These are phyloP conservation scores for Prunella strophiata DNA, from an alignment of 2,797 vertebrate genomes.

Conservation along the genomic window DNA sequence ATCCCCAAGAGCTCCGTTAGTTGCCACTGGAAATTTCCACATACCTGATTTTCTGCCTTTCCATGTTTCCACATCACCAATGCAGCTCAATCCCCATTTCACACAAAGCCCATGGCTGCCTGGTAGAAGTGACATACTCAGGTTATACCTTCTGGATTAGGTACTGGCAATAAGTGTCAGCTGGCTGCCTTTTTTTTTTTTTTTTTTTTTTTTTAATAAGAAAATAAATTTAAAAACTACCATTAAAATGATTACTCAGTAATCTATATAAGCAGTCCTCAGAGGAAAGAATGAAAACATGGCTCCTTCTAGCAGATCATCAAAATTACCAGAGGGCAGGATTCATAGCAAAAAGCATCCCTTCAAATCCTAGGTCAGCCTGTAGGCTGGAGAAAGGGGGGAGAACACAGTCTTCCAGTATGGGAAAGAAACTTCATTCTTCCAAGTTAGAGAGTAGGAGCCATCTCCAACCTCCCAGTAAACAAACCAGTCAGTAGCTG, in stretches of 20 bases:
- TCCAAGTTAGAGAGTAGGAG: not conserved
- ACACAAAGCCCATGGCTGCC: not conserved
- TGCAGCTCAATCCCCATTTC: not conserved
- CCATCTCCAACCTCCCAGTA: not conserved
- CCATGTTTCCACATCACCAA: not conserved
- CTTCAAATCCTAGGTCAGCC: not conserved
- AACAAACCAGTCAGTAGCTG: not conserved
- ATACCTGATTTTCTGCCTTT: not conserved
- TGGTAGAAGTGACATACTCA: not conserved
- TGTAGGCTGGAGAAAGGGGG: not conserved
- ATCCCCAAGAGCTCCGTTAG: not conserved
- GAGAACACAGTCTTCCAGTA: not conserved
- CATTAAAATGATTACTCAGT: not conserved
- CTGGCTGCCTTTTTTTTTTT: not conserved
- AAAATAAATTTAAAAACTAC: not conserved
- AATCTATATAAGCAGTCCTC: not conserved
- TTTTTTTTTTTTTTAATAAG: not conserved
- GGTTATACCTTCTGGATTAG: not conserved
- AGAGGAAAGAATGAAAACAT: not conserved
- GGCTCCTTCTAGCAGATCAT: not conserved
- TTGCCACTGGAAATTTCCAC: not conserved
- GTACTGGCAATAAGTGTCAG: not conserved
- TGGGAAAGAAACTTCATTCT: not conserved
- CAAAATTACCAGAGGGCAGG: not conserved
- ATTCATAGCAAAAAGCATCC: not conserved